phyloP scores from a whole-genome alignment of 2,113 vertebrate genomes.

The Pteropus alecto region DNA sequence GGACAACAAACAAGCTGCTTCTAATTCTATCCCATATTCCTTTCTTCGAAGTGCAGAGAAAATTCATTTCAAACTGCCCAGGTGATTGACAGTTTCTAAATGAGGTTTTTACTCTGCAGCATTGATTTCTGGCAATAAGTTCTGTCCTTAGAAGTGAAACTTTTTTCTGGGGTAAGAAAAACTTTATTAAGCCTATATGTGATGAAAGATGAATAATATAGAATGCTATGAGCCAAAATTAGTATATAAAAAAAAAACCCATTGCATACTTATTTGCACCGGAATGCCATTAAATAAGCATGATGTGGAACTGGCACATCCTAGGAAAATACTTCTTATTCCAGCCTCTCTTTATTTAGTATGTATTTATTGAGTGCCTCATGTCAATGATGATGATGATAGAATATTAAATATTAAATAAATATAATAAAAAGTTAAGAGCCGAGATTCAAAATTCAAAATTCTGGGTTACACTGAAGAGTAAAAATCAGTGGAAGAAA shows the following conservation, averaged over 20 bases:
- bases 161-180: conserved; percentile 23
- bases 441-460: background rate
- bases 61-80: background rate
- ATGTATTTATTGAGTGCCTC: background rate
- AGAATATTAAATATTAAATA: conserved; percentile 14
- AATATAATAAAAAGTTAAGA: background rate
- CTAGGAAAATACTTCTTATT: background rate
- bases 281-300: background rate
- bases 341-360: background rate
- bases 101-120: background rate
- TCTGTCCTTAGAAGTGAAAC: background rate
- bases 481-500: background rate
- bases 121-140: conserved; percentile 14
- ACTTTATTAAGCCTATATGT: conserved; percentile 15
- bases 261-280: background rate
- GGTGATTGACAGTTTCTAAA: conserved; percentile 16
- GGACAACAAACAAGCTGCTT: background rate
- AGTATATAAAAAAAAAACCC: background rate
- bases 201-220: background rate
- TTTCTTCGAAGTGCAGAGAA: conserved; percentile 7
- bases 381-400: background rate
- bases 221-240: background rate
- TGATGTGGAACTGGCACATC: background rate
- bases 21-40: background rate
- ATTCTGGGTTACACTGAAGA: background rate